Base-by-base conservation (phyloP, 2,888 invertebrate species). In the Sthenelais limicola region DNA sequence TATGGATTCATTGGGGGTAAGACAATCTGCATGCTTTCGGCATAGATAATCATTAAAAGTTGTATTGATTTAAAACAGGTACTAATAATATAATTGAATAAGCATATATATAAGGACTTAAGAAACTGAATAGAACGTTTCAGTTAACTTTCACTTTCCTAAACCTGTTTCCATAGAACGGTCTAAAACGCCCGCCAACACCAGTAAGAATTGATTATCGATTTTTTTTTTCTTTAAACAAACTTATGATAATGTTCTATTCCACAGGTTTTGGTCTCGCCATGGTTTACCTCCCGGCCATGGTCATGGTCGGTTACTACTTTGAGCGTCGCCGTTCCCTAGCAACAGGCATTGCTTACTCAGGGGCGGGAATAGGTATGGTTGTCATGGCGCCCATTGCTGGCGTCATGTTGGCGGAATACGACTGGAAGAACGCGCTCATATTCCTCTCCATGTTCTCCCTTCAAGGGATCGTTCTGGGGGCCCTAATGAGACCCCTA, bases 351-450 rank as follows among this genome's bases (percentile, higher is more conserved):
- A 92, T 98, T 71, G 95, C 97, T 0, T 93, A 98, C 4, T 97
- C 97, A 83, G 98, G 98, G 32, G 97, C 97, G 0, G 98, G 98
- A 15, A 94, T 97, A 24, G 97, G 97, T n/a, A 94, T 94, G 9
- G 94, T 97, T 84, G 88, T 94, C 1, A 92, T 97, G 84, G 93
- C 95, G 0, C 96, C 95, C 0, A 87, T 97, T 5, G 95, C 92
- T 91, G 69, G 89, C 30, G 80, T 84, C 3, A 89, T 97, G 21
- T 90, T 94, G 18, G 85, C 90, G 0, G 79, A 84, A 0, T 90
- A 90, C 54, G 93, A 92, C 9, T 98, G 97, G 97, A 90, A 92
- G 73, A 88, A 89, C 33, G 92, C 95, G 0, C 85, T 97, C 24
- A 88, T 94, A 26, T 80, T 86, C 35, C 76, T 85, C 32, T 94